Conservation (phyloP, 2,113 vertebrate species). For the Myiozetetes cayanensis region DNA sequence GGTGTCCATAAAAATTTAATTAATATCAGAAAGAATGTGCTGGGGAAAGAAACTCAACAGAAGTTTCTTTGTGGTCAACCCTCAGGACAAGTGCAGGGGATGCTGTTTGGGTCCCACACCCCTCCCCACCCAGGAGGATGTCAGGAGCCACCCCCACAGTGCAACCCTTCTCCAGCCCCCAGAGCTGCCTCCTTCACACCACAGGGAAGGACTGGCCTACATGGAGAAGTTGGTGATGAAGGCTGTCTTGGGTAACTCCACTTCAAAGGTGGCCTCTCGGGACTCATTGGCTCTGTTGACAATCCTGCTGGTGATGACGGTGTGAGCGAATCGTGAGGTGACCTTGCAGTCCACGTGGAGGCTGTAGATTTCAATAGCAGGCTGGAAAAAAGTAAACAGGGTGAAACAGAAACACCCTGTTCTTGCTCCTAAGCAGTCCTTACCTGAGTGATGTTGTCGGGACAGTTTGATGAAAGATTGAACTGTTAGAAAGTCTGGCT, state of each 20-base stretch:
- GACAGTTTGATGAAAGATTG: not conserved
- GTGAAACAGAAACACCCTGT: not conserved
- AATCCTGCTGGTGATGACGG: conserved; percentile 84
- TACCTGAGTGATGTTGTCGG: not conserved
- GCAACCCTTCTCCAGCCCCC: not conserved
- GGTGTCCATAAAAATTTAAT: not conserved
- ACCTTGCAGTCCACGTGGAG: conserved; percentile 86
- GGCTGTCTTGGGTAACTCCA: conserved; percentile 89
- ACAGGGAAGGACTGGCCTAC: conserved; percentile 67
- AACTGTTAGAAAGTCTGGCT: not conserved
- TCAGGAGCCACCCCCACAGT: not conserved
- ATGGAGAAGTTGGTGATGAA: conserved; percentile 94
- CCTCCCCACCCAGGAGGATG: not conserved
- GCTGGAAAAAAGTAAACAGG: not conserved
- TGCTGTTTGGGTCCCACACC: not conserved
- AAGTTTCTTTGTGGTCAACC: not conserved
- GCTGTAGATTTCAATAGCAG: conserved; percentile 83
- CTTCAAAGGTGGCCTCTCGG: conserved; percentile 82
- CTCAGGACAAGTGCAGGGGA: too few relatives aligned
- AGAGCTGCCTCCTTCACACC: not conserved
- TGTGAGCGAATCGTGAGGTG: conserved; percentile 86
- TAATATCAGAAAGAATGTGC: not conserved
- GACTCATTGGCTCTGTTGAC: conserved; percentile 76
- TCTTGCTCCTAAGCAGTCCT: not conserved
- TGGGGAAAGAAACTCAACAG: not conserved